Base-by-base conservation (phyloP, 2,888 invertebrate species). In the Pammene aurita region DNA sequence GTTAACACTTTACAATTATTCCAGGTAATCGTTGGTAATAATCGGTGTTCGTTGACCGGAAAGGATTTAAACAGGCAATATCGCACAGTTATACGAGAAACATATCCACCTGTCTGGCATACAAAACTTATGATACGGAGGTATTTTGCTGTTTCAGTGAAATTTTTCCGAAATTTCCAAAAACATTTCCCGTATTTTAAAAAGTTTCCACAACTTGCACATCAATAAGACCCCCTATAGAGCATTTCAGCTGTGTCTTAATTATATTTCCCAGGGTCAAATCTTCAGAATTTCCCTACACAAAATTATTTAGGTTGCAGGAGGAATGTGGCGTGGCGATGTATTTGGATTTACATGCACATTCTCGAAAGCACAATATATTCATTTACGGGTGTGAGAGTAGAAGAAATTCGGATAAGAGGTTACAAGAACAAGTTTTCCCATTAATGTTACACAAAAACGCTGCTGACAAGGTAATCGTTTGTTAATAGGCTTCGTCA, bases 341-440 rank as follows among this genome's bases (percentile, higher is more conserved):
- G 94, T 98, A 97, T 85, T 96, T 98, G 85, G 98, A 98, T 90
- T 94, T 98, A 78, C 98, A 98, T 86, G 98, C 98, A 44, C 99
- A 99, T 92, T 98, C 98, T 34, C 94, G 98, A 74, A 96, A 96
- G 85, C 97, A 98, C 89, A 99, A 99, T 86, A 96, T 98, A 80
- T 99, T 99, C 87, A 96, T 98, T 81, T 99, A 98, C 84, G 99
- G 99, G 76, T 99, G 99, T 89, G 97, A 97, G 92, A 97, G 96
- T 87, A 94, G 96, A 79, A 94, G 96, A 79, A 95, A 95, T 76
- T 94, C 95, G 14, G 96, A 96, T 61, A 95, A 95, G 83, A 95
- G 96, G 79, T 93, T 98, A 63, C 95, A 96, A 73, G 98, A 98
- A 84, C 97, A 98, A 93, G 96, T 98, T 58, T 98, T 98, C 87